Conservation (phyloP, 2,113 vertebrate genomes). For the Hemichromis elongatus region DNA sequence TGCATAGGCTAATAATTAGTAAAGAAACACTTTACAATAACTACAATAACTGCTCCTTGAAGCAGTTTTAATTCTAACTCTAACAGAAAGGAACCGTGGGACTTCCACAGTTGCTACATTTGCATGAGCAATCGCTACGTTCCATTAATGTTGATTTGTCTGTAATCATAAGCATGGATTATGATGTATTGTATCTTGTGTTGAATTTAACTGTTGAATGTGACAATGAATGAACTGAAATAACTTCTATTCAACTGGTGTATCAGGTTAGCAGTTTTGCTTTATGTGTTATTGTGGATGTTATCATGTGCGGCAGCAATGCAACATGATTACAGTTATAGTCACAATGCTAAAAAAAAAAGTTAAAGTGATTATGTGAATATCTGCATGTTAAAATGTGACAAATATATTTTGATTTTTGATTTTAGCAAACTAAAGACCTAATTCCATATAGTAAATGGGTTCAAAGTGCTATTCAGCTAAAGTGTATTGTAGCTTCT, state of each 20-base stretch:
- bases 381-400: not conserved
- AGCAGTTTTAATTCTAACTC: not conserved
- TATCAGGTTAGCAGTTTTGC: not conserved
- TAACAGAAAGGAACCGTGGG: not conserved
- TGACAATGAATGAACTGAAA: not conserved
- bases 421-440: not conserved
- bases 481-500: not conserved
- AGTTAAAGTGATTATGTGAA: not conserved
- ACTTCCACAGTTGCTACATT: conserved; percentile 34
- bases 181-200: not conserved
- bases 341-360: not conserved
- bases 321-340: not conserved
- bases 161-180: conserved; percentile 40
- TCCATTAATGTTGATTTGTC: conserved; percentile 17
- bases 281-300: not conserved
- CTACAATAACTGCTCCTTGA: not conserved
- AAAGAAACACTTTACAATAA: not conserved
- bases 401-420: not conserved
- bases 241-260: not conserved
- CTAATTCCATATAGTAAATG: not conserved
- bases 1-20: not conserved
- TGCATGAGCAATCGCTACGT: conserved; percentile 41
- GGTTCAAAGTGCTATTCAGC: not conserved
- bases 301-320: not conserved
- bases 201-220: not conserved